These are phyloP conservation scores for Pangasius larnaudii DNA, from an alignment of 2,797 vertebrate species.

Conservation along the genomic window DNA sequence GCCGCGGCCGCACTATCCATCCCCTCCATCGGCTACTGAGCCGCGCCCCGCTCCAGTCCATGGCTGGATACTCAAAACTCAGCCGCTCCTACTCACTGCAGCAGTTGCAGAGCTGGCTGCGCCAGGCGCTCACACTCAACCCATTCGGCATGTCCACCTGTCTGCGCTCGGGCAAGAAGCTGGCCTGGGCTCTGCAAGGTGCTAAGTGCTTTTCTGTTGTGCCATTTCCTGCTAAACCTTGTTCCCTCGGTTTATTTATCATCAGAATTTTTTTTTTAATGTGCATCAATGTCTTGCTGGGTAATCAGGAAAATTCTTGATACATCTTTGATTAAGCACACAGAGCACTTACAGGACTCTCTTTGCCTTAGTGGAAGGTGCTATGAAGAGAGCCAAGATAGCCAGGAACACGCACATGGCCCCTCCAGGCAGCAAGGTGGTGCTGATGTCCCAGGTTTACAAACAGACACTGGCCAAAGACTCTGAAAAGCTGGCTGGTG, in stretches of 20 bases:
- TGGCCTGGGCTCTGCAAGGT: constrained; percentile 95
- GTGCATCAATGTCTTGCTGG: not conserved
- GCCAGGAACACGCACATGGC: constrained; percentile 83
- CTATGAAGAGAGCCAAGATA: constrained; percentile 88
- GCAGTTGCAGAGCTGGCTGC: constrained; percentile 84
- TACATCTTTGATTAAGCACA: not conserved
- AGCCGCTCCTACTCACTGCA: constrained; percentile 81
- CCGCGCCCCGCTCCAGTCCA: constrained; percentile 77
- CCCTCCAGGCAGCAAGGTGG: constrained; percentile 82
- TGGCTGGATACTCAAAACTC: constrained; percentile 80
- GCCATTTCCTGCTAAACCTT: not conserved
- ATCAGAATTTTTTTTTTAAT: not conserved
- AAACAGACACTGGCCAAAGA: constrained; percentile 95
- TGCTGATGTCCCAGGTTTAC: constrained; percentile 93
- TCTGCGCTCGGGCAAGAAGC: constrained; percentile 87
- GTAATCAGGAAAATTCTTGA: not conserved
- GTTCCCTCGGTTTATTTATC: not conserved
- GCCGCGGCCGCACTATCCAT: constrained; percentile 69
- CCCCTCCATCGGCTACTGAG: constrained; percentile 84
- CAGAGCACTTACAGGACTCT: not conserved
- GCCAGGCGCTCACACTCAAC: constrained; percentile 78
- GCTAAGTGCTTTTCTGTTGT: constrained; percentile 26
- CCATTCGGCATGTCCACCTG: constrained; percentile 88
- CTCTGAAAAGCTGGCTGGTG: constrained; percentile 86
- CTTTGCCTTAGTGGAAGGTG: constrained; percentile 84